Percentiles rank a stretch among this genome's conserved stretches.
Evolutionary conservation across 2,888 invertebrate genomes (phyloP).

Genomic region (Alitta virens): DNA sequence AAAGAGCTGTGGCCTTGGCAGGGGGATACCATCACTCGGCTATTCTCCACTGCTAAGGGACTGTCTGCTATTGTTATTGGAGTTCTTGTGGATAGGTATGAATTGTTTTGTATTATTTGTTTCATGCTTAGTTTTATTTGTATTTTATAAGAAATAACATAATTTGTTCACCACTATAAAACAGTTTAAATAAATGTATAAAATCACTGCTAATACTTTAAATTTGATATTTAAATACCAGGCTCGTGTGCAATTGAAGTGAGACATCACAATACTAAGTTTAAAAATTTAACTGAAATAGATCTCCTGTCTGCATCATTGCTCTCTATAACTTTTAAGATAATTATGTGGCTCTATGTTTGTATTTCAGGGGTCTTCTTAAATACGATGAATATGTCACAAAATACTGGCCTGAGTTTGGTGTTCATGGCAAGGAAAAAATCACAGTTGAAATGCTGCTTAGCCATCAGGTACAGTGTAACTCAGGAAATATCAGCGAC

Average conservation of each 20-base stretch:
- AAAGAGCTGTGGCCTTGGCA: constrained; percentile 37
- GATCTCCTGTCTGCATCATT: too few species aligned
- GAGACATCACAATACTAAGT: too few species aligned
- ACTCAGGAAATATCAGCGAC: too few species aligned
- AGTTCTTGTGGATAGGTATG: constrained; percentile 50
- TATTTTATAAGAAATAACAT: not conserved
- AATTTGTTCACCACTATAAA: not conserved
- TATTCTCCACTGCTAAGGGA: constrained; percentile 40
- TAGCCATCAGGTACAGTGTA: constrained; percentile 43
- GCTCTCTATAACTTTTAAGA: too few species aligned
- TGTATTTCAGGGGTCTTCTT: constrained; percentile 39
- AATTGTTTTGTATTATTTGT: too few species aligned
- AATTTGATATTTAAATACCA: too few species aligned
- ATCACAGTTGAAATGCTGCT: constrained; percentile 55
- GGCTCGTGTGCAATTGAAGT: too few species aligned
- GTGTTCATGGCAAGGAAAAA: constrained; percentile 54
- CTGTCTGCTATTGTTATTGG: constrained; percentile 39
- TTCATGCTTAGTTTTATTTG: not conserved
- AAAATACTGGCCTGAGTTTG: constrained; percentile 59
- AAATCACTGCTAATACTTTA: not conserved
- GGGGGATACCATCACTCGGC: constrained; percentile 36
- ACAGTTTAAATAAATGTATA: not conserved
- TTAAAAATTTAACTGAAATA: too few species aligned
- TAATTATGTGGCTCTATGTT: not conserved
- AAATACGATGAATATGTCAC: constrained; percentile 50